Evolutionary conservation across 2,113 vertebrate species (phyloP).

Genomic region (Thinocorus orbignyianus): DNA sequence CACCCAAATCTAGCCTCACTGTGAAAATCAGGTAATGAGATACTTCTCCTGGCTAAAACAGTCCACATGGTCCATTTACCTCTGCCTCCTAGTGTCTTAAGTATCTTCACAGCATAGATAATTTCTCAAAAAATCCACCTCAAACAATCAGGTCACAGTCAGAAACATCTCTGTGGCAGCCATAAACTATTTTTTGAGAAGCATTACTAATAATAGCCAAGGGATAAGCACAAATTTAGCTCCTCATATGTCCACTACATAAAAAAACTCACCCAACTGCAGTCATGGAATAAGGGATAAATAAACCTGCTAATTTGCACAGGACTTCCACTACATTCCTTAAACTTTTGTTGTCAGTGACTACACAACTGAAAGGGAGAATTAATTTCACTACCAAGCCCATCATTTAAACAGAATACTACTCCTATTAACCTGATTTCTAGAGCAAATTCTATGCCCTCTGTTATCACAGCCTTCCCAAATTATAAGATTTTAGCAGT

Average conservation of each 20-base stretch:
- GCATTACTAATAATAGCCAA: not conserved
- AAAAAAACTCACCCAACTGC: rapidly evolving
- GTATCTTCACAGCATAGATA: not conserved
- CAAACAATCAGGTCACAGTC: not conserved
- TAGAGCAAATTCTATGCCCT: not conserved
- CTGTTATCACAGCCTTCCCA: not conserved
- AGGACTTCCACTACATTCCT: not conserved
- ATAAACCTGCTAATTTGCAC: not conserved
- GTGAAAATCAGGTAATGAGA: not conserved
- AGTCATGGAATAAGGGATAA: not conserved
- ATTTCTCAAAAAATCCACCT: not conserved
- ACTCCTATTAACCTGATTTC: not conserved
- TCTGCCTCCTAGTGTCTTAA: not conserved
- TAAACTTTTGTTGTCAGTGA: not conserved
- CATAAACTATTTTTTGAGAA: not conserved
- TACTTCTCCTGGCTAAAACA: not conserved
- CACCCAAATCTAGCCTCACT: not conserved
- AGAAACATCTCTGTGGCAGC: not conserved
- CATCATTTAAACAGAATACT: not conserved
- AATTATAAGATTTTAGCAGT: not conserved
- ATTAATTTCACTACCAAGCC: not conserved
- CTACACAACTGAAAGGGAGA: not conserved
- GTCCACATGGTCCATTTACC: not conserved
- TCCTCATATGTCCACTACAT: not conserved
- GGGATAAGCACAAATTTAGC: not conserved